Percentiles rank a stretch among this genome's conserved stretches.
phyloP scores from a whole-genome alignment of 2,113 vertebrate genomes.

The Trogon surrucura region DNA sequence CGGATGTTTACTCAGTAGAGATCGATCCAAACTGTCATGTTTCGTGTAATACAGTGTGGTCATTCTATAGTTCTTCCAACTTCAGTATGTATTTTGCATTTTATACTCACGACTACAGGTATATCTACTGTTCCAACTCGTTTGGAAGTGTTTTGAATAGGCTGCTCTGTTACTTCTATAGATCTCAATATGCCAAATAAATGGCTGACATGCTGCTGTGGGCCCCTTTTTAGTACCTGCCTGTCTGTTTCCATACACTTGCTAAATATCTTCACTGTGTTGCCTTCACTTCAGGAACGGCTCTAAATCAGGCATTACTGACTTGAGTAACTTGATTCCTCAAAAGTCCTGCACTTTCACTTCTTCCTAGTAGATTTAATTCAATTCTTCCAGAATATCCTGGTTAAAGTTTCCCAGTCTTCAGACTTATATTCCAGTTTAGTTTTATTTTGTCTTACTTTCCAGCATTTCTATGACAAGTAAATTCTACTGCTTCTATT shows the following conservation, averaged over 20 bases:
- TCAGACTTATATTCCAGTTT: not conserved
- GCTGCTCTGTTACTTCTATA: not conserved
- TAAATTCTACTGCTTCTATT: not conserved
- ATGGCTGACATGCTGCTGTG: not conserved
- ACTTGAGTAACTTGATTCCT: not conserved
- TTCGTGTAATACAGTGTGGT: not conserved
- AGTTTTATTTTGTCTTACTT: not conserved
- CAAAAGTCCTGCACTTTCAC: not conserved
- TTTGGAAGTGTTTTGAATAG: not conserved
- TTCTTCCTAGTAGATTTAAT: not conserved
- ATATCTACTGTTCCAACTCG: not conserved
- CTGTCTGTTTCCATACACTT: not conserved
- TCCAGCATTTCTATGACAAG: not conserved
- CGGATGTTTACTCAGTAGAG: fast-evolving
- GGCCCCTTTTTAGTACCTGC: not conserved
- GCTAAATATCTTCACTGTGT: not conserved
- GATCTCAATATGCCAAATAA: not conserved
- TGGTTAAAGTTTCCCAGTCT: not conserved
- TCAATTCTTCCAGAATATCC: not conserved
- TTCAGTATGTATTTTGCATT: not conserved
- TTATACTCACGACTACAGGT: not conserved
- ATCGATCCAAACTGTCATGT: not conserved
- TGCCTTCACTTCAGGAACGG: not conserved
- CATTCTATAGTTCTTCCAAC: not conserved
- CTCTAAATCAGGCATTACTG: not conserved